These are phyloP conservation scores for Proterorhinus semilunaris DNA, from an alignment of 2,113 vertebrate species.

Conservation along the genomic window DNA sequence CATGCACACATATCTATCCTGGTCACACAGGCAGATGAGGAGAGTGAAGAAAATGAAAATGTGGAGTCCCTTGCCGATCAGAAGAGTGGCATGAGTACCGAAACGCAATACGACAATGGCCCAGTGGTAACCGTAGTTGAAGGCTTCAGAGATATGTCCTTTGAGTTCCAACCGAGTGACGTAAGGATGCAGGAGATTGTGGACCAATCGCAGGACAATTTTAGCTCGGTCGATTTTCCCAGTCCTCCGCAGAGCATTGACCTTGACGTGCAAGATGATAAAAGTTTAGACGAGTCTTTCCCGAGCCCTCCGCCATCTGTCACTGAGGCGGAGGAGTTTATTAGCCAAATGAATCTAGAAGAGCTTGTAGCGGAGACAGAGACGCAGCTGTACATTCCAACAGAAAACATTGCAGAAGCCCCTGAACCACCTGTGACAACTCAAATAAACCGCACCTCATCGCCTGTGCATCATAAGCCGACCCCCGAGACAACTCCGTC, in stretches of 20 bases:
- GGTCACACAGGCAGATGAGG: slow-evolving; percentile 34
- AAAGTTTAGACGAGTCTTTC: slow-evolving; percentile 73
- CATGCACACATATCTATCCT: slow-evolving; percentile 34
- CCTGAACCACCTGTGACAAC: slow-evolving; percentile 42
- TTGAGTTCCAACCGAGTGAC: slow-evolving; percentile 34
- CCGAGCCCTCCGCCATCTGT: slow-evolving; percentile 71
- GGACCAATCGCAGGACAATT: slow-evolving; percentile 59
- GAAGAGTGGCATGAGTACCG: slow-evolving; percentile 28
- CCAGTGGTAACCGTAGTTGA: slow-evolving; percentile 28
- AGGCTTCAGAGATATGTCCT: slow-evolving; percentile 25
- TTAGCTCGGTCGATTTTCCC: slow-evolving; percentile 73
- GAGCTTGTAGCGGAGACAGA: slow-evolving; percentile 54
- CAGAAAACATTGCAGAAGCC: slow-evolving; percentile 31
- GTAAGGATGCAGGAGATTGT: slow-evolving; percentile 27
- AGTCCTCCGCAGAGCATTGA: slow-evolving; percentile 72
- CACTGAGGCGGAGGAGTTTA: slow-evolving; percentile 61
- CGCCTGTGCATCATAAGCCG: slow-evolving; percentile 56
- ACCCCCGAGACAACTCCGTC: slow-evolving; percentile 43
- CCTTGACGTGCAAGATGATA: slow-evolving; percentile 71
- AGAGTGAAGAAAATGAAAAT: slow-evolving; percentile 44
- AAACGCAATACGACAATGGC: slow-evolving; percentile 19
- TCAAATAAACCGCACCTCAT: slow-evolving; percentile 55
- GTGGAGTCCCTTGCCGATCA: slow-evolving; percentile 30
- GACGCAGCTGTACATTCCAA: slow-evolving; percentile 40
- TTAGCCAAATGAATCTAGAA: slow-evolving; percentile 59